phyloP scores from a whole-genome alignment of 2,113 vertebrate genomes.

The Murina feae region DNA sequence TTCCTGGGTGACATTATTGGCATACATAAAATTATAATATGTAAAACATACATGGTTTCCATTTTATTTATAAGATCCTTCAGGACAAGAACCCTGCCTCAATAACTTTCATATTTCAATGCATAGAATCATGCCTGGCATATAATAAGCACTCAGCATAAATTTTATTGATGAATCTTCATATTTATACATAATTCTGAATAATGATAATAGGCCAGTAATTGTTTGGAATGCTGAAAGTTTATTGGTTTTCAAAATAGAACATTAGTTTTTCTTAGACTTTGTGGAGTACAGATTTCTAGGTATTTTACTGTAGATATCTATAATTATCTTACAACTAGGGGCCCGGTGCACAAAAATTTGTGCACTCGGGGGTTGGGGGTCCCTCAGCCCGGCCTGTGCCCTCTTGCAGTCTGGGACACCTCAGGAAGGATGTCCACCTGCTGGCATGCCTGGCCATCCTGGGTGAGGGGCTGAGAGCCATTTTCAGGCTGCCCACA shows the following conservation, averaged over 20 bases:
- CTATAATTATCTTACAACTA: neutral
- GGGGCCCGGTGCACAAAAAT: no score
- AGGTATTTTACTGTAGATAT: neutral
- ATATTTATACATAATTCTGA: slow-evolving; percentile 2
- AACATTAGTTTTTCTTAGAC: slow-evolving; percentile 15
- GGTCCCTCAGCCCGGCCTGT: no score
- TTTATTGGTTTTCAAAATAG: slow-evolving; percentile 41
- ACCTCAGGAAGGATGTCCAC: no score
- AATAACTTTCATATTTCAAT: neutral
- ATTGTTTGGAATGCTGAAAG: neutral
- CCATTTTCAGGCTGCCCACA: no score
- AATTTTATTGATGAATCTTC: slow-evolving; percentile 26
- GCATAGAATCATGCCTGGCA: neutral
- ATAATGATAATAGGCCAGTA: neutral
- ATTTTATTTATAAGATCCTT: neutral
- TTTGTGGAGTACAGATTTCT: slow-evolving; percentile 8
- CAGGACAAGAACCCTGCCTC: neutral
- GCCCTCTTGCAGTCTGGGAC: no score
- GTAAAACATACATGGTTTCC: neutral
- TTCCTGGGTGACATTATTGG: neutral
- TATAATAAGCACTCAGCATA: neutral
- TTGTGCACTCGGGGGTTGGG: no score
- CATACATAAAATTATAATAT: neutral
- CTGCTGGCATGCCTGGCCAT: no score
- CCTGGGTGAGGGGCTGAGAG: no score